Base-by-base conservation (phyloP, 2,797 vertebrate species). In the Poeciliopsis paucimaculata region DNA sequence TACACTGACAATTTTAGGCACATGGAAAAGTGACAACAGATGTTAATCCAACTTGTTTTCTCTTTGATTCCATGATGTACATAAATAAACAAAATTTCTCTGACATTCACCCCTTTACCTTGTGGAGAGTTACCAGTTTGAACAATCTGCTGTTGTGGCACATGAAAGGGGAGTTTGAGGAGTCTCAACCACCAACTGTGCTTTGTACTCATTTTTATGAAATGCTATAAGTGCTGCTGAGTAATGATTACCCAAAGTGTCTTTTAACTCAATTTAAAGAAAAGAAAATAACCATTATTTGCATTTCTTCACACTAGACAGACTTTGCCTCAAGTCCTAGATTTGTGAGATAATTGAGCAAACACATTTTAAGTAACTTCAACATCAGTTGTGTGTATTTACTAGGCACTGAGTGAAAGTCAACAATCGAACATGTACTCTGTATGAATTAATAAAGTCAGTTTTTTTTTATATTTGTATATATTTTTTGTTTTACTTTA, bases 91-190 rank as follows among this genome's bases (percentile, higher is more conserved):
- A 1, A n/a, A 39, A 78, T 72, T 78, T 60, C 36, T 45, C 31
- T 77, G 78, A 83, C 64, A 72, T 80, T 88, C 87, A 77, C 81
- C 83, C 77, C 82, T 51, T 78, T 83, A 79, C 77, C 76, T 72
- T 45, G n/a, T 70, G 46, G 66, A 81, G 82, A 76, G 46, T 86
- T 82, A 89, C 89, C 85, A 79, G 76, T 79, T 80, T 78, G 76
- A 86, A 73, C n/a, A 23, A 88, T 92, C 84, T 88, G 70, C 72
- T 62, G 77, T 51, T 41, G 34, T 53, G 75, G 10, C 45, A 18
- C 82, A 89, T 92, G 81, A 92, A 85, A 90, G 86, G 71, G 72
- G 57, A 66, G 79, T 82, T 80, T 23, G 53, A 78, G 77, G 76
- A 74, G 45, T 72, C 73, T 73, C 43, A 73, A 60, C 68, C 79